phyloP scores from a whole-genome alignment of 2,113 vertebrate genomes.

The Phalacrocorax brasilianus region DNA sequence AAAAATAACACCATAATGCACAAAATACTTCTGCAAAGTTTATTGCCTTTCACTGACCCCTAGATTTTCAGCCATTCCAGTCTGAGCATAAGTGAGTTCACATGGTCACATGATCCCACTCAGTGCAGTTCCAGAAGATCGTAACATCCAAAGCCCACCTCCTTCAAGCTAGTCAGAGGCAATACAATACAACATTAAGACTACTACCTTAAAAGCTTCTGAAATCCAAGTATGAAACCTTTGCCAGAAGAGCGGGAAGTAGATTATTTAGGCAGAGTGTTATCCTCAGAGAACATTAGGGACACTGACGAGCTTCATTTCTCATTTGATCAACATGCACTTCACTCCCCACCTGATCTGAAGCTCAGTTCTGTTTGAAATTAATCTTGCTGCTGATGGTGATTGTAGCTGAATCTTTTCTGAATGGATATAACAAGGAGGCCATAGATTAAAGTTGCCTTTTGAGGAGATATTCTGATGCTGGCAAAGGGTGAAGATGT shows the following conservation, averaged over 20 bases:
- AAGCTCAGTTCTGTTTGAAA: not conserved
- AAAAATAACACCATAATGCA: not conserved
- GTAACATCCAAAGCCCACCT: not conserved
- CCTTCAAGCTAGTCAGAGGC: not conserved
- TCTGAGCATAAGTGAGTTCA: not conserved
- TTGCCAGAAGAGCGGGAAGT: not conserved
- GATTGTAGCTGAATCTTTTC: not conserved
- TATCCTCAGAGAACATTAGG: not conserved
- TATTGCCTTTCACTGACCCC: not conserved
- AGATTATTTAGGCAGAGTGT: not conserved
- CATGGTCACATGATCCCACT: not conserved
- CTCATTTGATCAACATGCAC: not conserved
- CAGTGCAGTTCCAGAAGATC: not conserved
- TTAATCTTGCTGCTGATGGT: not conserved
- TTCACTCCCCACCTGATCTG: not conserved
- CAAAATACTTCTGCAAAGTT: not conserved
- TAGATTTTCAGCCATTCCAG: not conserved
- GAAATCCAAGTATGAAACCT: not conserved
- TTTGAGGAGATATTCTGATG: not conserved
- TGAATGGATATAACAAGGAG: not conserved
- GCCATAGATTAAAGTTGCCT: not conserved
- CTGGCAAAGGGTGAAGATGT: not conserved
- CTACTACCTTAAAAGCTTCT: not conserved
- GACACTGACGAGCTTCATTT: not conserved
- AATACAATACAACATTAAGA: not conserved